Evolutionary conservation across 2,888 invertebrate genomes (phyloP).

Genomic region (Merodon equestris): DNA sequence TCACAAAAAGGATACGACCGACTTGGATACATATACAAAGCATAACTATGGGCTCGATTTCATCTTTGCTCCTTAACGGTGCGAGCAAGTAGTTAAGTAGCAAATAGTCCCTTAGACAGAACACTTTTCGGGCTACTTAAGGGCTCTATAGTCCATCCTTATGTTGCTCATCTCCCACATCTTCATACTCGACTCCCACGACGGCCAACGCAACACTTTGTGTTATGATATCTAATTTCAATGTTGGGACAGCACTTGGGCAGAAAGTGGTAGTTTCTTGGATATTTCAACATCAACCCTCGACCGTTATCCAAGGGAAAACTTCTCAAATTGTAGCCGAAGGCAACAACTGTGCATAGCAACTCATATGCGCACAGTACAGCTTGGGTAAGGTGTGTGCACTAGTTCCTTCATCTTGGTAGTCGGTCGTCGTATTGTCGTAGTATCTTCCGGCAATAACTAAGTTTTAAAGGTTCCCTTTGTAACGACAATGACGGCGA

Average conservation of each 20-base stretch:
- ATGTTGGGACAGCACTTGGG: constrained; percentile 67
- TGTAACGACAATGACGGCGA: constrained; percentile 52
- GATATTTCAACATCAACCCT: constrained; percentile 41
- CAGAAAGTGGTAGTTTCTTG: constrained; percentile 52
- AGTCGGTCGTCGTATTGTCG: neutral
- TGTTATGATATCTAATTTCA: constrained; percentile 68
- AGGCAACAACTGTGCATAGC: neutral
- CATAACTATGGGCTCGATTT: constrained; percentile 48
- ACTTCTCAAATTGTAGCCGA: constrained; percentile 35
- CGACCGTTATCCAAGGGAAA: constrained; percentile 5
- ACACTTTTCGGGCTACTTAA: constrained; percentile 55
- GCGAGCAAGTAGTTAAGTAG: constrained; percentile 38
- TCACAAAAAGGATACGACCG: constrained; percentile 46
- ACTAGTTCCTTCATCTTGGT: constrained; percentile 6
- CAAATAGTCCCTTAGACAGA: constrained; percentile 62
- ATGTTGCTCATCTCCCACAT: no score
- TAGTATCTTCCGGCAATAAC: constrained; percentile 17
- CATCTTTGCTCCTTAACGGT: constrained; percentile 5
- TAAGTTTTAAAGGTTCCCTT: constrained; percentile 59
- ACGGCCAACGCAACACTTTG: constrained; percentile 63
- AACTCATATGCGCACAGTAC: constrained; percentile 26
- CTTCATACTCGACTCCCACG: constrained; percentile 8
- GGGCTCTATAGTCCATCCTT: constrained; percentile 25
- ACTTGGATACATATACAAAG: constrained; percentile 10
- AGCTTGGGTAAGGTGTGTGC: constrained; percentile 13